These are phyloP conservation scores for Phengaris arion DNA, from an alignment of 2,888 invertebrate species.

Conservation along the genomic window DNA sequence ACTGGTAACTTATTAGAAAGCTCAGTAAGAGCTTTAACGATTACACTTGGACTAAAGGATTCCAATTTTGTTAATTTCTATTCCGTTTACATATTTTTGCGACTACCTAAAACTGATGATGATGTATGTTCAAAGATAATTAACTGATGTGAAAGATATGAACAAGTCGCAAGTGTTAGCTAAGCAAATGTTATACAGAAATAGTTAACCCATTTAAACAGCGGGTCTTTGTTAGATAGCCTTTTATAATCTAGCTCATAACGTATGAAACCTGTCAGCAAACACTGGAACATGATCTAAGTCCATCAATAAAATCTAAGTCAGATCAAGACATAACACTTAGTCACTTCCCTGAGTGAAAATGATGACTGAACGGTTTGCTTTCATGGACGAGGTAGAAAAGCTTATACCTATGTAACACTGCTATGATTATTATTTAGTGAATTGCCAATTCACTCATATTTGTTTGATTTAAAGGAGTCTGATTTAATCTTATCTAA, in stretches of 20 bases:
- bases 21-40: too few species aligned
- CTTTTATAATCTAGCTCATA: slow-evolving; percentile 16
- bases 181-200: not conserved
- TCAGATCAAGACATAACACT: not conserved
- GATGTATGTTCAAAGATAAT: not conserved
- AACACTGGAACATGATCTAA: slow-evolving; percentile 17
- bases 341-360: slow-evolving; percentile 20
- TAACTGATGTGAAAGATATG: not conserved
- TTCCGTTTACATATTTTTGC: not conserved
- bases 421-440: slow-evolving; percentile 2
- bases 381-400: slow-evolving; percentile 13
- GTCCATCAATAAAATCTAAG: not conserved
- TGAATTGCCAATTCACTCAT: not conserved
- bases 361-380: slow-evolving; percentile 13
- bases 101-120: not conserved
- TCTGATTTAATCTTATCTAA: not conserved
- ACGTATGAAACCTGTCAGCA: slow-evolving; percentile 24
- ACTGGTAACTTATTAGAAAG: too few species aligned
- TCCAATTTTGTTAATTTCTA: too few species aligned
- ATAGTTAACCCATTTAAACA: not conserved
- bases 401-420: not conserved
- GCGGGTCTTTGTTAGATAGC: slow-evolving; percentile 2
- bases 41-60: too few species aligned
- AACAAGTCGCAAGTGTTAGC: not conserved
- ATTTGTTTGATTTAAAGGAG: not conserved